Conservation (phyloP, 2,113 vertebrate species). For the Psilopogon haemacephalus region DNA sequence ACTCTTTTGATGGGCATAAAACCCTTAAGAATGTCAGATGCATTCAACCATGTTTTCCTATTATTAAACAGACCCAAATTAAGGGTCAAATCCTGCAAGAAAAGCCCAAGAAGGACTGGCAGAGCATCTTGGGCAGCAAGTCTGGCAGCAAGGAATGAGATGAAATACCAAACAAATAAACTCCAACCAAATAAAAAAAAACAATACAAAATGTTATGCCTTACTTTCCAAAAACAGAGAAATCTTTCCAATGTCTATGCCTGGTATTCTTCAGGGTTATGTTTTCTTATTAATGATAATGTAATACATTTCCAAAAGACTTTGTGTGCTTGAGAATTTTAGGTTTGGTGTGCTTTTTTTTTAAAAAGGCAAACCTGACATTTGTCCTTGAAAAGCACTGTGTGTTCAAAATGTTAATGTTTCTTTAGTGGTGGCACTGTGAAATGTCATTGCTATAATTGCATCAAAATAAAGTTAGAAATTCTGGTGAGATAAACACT, state of each 20-base stretch:
- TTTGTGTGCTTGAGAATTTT: neutral
- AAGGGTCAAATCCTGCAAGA: neutral
- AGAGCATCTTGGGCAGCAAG: neutral
- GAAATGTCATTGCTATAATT: slow-evolving; percentile 25
- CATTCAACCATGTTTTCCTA: neutral
- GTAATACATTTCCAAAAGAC: neutral
- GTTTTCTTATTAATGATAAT: neutral
- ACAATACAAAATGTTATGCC: too few relatives aligned
- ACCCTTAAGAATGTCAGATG: accelerated
- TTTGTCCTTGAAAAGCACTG: slow-evolving; percentile 2
- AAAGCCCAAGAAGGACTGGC: neutral
- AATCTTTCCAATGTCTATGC: neutral
- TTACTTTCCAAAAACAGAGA: neutral
- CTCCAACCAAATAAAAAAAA: neutral
- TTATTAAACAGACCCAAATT: neutral
- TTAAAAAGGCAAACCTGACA: neutral
- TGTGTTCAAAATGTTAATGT: neutral
- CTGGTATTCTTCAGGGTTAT: neutral
- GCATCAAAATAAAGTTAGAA: slow-evolving; percentile 12
- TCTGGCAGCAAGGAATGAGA: neutral
- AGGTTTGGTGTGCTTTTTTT: neutral
- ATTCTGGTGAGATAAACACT: neutral
- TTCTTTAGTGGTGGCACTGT: neutral
- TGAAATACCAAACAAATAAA: neutral
- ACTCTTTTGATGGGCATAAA: neutral